Evolutionary conservation across 2,797 vertebrate species (phyloP).

Genomic region (Babyrousa celebensis): DNA sequence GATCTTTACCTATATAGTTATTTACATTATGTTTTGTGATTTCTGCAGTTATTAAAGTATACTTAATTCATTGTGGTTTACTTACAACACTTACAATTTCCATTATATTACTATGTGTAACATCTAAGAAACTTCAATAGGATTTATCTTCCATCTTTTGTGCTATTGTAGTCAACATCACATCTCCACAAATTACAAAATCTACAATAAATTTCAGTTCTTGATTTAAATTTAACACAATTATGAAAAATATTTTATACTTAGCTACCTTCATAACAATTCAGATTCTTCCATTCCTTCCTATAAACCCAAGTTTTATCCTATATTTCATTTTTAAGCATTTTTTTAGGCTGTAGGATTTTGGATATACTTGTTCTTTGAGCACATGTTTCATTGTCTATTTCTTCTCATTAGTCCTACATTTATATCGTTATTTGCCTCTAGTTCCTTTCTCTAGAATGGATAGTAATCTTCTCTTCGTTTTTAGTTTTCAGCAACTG

Average conservation of each 20-base stretch:
- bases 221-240: slow-evolving; percentile 23
- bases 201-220: background rate
- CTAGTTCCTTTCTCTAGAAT: background rate
- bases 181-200: background rate
- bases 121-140: background rate
- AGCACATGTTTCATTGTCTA: background rate
- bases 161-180: background rate
- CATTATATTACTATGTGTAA: background rate
- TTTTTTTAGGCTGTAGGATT: background rate
- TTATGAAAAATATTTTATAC: background rate
- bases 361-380: background rate
- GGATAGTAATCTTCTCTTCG: background rate
- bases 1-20: background rate
- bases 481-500: background rate
- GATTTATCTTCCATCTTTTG: background rate
- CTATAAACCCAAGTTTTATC: background rate
- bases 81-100: too few species aligned
- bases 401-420: background rate
- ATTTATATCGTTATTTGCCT: background rate
- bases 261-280: background rate
- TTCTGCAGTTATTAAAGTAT: background rate
- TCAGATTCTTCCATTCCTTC: background rate
- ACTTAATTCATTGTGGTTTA: too few species aligned
- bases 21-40: background rate
- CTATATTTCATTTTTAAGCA: background rate